Conservation (phyloP, 2,113 vertebrate genomes). For the Stegostoma tigrinum region DNA sequence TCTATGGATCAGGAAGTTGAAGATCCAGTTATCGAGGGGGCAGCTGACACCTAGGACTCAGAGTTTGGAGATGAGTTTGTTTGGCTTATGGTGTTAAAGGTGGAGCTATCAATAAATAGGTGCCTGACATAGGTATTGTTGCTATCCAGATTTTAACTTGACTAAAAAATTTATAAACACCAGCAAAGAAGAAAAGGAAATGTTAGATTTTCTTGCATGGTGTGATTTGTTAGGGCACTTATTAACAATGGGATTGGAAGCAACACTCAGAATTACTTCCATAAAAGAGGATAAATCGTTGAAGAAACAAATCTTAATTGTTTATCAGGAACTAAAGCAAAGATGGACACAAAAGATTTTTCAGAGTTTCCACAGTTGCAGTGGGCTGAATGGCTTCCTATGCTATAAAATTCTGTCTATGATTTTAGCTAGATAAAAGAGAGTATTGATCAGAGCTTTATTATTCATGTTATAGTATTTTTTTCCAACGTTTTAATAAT, state of each 20-base stretch:
- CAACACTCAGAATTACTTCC: no score
- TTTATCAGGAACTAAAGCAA: not conserved
- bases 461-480: not conserved
- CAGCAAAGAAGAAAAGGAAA: not conserved
- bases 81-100: no score
- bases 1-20: no score
- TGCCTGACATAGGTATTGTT: no score
- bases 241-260: not conserved
- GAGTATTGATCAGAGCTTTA: not conserved
- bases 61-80: no score
- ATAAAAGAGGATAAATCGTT: not conserved
- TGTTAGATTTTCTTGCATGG: not conserved
- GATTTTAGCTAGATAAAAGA: not conserved
- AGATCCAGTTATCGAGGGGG: no score
- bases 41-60: no score
- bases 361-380: not conserved
- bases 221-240: not conserved
- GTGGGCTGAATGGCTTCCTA: not conserved
- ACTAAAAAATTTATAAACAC: not conserved
- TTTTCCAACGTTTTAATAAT: not conserved
- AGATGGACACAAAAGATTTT: not conserved
- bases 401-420: not conserved
- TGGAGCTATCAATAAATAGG: no score
- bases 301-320: not conserved
- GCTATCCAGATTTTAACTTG: not conserved